These are phyloP conservation scores for Hydrophis major DNA, from an alignment of 2,797 vertebrate species.

Conservation along the genomic window DNA sequence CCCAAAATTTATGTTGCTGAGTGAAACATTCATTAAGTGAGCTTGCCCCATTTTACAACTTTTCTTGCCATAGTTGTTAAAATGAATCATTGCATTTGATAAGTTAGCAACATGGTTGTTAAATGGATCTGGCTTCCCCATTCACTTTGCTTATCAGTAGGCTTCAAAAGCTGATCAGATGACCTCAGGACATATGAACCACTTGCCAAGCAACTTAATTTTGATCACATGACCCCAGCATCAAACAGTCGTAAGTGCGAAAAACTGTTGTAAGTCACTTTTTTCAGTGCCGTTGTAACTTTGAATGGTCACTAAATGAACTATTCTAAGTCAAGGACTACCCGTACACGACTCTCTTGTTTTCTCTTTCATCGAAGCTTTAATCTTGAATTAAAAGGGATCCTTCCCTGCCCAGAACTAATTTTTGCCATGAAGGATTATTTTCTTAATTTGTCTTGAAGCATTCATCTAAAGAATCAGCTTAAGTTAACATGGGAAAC, in stretches of 20 bases:
- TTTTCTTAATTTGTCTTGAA: not conserved
- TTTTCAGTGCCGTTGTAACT: not conserved
- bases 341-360: not conserved
- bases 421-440: not conserved
- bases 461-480: conserved; percentile 21
- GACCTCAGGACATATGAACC: not conserved
- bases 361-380: not conserved
- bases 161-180: not conserved
- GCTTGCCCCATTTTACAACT: not conserved
- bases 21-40: not conserved
- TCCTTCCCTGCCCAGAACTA: not conserved
- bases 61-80: not conserved
- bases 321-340: not conserved
- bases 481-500: conserved; percentile 45
- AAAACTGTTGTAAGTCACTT: not conserved
- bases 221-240: not conserved
- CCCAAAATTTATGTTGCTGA: not conserved
- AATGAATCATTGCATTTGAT: not conserved
- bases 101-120: not conserved
- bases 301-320: not conserved
- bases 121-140: not conserved
- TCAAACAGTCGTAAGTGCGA: not conserved
- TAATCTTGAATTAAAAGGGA: not conserved
- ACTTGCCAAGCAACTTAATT: not conserved
- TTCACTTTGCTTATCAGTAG: not conserved